phyloP scores from a whole-genome alignment of 2,888 invertebrate genomes.

The Epinotia demarniana region DNA sequence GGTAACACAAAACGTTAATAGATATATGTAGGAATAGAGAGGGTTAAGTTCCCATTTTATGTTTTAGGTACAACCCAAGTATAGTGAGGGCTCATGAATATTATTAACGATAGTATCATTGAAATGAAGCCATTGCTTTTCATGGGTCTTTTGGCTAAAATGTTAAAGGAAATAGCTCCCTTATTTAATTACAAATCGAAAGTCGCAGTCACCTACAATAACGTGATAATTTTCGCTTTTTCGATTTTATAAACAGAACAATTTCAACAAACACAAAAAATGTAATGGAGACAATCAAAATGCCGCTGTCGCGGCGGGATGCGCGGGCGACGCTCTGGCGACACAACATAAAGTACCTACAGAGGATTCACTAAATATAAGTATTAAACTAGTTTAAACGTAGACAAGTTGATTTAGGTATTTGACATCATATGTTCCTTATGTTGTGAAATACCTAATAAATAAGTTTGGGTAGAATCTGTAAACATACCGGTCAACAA shows the following conservation, averaged over 20 bases:
- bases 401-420: neutral
- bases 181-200: neutral
- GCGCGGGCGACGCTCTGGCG: conserved; percentile 1
- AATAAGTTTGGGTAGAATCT: too few species aligned
- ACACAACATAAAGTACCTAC: conserved; percentile 1
- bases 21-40: too few species aligned
- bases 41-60: too few species aligned
- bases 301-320: conserved; percentile 32
- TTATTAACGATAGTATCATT: too few species aligned
- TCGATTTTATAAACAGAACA: conserved; percentile 41
- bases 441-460: too few species aligned
- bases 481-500: too few species aligned
- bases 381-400: neutral
- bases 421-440: neutral
- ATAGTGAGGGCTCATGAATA: too few species aligned
- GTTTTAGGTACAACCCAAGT: too few species aligned
- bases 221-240: conserved; percentile 17
- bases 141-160: neutral
- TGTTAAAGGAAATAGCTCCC: neutral
- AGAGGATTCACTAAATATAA: neutral
- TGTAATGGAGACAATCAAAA: conserved; percentile 42
- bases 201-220: neutral
- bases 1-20: too few species aligned
- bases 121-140: too few species aligned
- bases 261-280: conserved; percentile 29